Base-by-base conservation (phyloP, 2,888 invertebrate genomes). In the Athripsodes cinereus region DNA sequence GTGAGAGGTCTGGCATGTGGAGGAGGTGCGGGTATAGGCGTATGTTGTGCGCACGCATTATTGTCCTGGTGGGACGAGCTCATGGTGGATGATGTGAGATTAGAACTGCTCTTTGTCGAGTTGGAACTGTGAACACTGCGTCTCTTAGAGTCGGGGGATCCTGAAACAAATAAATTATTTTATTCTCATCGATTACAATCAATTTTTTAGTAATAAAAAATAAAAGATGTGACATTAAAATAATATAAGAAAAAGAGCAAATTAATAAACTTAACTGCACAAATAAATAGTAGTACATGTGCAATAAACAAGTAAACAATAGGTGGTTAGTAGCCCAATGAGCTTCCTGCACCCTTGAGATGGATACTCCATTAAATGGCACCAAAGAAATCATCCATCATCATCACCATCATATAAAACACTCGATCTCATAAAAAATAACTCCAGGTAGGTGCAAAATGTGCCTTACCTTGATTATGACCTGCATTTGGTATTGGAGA, bases 51-150 rank as follows among this genome's bases (percentile, higher is more conserved):
- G 10, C 26, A 26, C 10, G 60, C 54, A 5, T 40, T 47, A 0
- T 71, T 71, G 0, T 66, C 67, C 1, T 67, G 71, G 1, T 77
- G 76, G 62, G 74, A 75, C 0, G 75, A 74, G 47, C 81, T 76
- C 26, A 80, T 84, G 1, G 87, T 87, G 35, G 85, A 85, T 1
- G 84, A 86, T 0, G 91, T 90, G 66, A 89, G 71, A 70, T 90
- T 91, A 58, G 88, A 86, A 53, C 87, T 87, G 0, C 89, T 89
- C 68, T 90, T 90, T 10, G 90, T 90, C 16, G 88, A 88, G 65
- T 86, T 87, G 10, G 87, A 87, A 67, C 86, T 86, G 71, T 87
- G 87, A 0, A 77, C 76, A 62, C 78, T 78, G 19, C 78, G 74
- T 0, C 79, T 69, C 57, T 78, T 78, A 67, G 74, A 75, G 11